Conservation (phyloP, 1,140 invertebrate species). For the Sinella curviseta region DNA sequence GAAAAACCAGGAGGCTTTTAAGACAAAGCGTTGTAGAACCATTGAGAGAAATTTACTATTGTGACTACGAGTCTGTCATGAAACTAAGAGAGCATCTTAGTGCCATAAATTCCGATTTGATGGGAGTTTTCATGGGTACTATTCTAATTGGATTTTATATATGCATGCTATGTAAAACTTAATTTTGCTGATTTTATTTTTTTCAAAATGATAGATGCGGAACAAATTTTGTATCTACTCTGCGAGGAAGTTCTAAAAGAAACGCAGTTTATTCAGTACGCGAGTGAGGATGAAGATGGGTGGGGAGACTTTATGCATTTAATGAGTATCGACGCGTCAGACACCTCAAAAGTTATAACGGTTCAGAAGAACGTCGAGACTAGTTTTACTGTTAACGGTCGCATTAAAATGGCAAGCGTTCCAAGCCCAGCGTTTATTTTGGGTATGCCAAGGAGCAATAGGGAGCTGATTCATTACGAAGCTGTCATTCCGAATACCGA, state of each 20-base stretch:
- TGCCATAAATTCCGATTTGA: neutral
- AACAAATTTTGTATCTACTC: neutral
- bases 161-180: neutral
- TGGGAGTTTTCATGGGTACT: neutral
- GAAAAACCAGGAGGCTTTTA: neutral
- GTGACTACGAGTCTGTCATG: neutral
- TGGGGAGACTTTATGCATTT: neutral
- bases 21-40: neutral
- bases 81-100: neutral
- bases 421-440: slow-evolving; percentile 33
- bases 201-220: neutral
- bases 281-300: neutral
- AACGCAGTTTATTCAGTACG: neutral
- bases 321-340: slow-evolving; percentile 2
- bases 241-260: neutral
- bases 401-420: slow-evolving; percentile 24
- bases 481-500: slow-evolving; percentile 29
- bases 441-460: slow-evolving; percentile 33
- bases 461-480: slow-evolving; percentile 32
- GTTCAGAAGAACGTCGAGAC: slow-evolving; percentile 32
- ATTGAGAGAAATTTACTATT: neutral
- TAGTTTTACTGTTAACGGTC: slow-evolving; percentile 21
- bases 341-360: slow-evolving; percentile 2
- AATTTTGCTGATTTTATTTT: neutral
- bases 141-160: neutral